These are phyloP conservation scores for Melospiza georgiana DNA, from an alignment of 2,113 vertebrate genomes.

Conservation along the genomic window DNA sequence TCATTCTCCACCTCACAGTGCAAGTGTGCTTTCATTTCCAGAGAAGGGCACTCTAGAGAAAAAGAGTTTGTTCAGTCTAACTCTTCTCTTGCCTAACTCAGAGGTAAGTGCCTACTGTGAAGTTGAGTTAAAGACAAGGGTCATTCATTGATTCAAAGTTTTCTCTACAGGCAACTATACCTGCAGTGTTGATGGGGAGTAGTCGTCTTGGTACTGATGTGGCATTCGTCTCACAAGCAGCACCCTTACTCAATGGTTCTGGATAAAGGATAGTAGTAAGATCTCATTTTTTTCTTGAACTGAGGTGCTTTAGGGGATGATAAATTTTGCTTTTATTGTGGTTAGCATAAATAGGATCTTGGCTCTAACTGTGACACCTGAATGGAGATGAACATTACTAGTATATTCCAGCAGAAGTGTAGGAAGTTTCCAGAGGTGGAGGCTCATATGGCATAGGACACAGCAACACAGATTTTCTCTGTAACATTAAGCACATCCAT, in stretches of 20 bases:
- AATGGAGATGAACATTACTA: neutral
- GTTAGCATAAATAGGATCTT: neutral
- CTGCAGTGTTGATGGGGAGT: neutral
- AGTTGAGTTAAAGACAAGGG: neutral
- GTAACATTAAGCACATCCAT: neutral
- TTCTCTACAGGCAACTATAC: neutral
- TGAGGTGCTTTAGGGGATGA: neutral
- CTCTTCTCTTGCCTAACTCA: neutral
- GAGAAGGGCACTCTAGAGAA: neutral
- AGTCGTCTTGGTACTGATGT: neutral
- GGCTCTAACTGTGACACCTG: neutral
- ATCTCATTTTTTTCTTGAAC: neutral
- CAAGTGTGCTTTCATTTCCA: neutral
- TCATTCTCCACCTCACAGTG: neutral
- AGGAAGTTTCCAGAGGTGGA: neutral
- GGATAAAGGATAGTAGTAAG: neutral
- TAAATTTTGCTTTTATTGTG: neutral
- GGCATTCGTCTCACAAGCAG: neutral
- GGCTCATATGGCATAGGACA: neutral
- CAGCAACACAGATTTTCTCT: neutral
- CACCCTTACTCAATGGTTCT: neutral
- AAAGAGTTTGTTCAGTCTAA: neutral
- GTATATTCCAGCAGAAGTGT: neutral
- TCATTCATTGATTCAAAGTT: neutral
- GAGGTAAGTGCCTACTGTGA: neutral